Conservation (phyloP, 2,888 invertebrate genomes). For the Orthosia cruda region DNA sequence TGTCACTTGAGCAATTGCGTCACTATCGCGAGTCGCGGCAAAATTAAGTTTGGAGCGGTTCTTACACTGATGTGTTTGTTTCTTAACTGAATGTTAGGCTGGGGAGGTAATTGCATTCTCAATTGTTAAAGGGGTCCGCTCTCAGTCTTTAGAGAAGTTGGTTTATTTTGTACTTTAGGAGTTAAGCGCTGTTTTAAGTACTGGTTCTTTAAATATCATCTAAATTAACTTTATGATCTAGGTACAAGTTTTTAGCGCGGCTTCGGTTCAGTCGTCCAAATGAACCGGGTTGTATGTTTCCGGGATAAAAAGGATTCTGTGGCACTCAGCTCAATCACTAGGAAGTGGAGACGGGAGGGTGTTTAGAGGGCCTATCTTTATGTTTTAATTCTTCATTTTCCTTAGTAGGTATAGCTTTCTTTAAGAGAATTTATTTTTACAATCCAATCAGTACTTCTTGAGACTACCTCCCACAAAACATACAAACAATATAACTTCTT, state of each 20-base stretch:
- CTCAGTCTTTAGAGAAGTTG: background rate
- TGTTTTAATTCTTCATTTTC: no score
- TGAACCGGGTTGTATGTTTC: no score
- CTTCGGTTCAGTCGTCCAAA: no score
- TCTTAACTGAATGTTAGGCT: slow-evolving; percentile 37
- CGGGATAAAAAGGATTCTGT: no score
- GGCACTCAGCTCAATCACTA: background rate
- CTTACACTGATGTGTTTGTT: slow-evolving; percentile 52
- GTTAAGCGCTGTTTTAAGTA: background rate
- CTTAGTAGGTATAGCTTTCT: no score
- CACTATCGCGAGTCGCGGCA: slow-evolving; percentile 28
- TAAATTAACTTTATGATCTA: background rate
- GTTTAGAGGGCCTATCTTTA: no score
- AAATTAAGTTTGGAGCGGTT: slow-evolving; percentile 48
- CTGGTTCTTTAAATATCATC: background rate
- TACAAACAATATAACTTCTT: no score
- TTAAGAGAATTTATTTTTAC: background rate
- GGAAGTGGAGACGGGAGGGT: no score
- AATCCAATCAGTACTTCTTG: background rate
- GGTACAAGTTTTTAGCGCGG: no score
- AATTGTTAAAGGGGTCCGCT: slow-evolving; percentile 6
- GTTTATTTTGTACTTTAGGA: background rate
- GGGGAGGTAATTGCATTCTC: slow-evolving; percentile 24
- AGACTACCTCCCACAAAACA: background rate
- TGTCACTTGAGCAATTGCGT: slow-evolving; percentile 25